These are phyloP conservation scores for Rhinolophus ferrumequinum DNA, from an alignment of 2,113 vertebrate genomes.

Conservation along the genomic window DNA sequence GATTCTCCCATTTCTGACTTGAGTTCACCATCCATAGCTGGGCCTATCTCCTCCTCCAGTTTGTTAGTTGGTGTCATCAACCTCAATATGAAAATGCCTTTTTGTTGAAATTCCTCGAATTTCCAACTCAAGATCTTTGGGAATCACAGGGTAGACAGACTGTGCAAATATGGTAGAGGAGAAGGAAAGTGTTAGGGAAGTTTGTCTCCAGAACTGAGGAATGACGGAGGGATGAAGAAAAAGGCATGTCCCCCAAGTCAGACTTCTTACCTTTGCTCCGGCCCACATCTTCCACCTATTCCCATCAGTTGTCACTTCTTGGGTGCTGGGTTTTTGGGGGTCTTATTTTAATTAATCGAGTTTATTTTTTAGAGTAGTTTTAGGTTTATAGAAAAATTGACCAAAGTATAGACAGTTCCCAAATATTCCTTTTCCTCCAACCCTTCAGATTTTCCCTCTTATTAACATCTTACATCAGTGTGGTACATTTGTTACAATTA, in stretches of 20 bases:
- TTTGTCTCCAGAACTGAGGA: conserved; percentile 65
- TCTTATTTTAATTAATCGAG: not conserved
- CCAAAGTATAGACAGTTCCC: not conserved
- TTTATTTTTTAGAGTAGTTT: not conserved
- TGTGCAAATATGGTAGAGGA: not conserved
- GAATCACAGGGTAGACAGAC: not conserved
- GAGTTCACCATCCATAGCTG: not conserved
- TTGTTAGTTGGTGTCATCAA: conserved; percentile 80
- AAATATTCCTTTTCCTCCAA: not conserved
- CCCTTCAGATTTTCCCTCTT: not conserved
- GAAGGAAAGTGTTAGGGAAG: not conserved
- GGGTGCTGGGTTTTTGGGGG: not conserved
- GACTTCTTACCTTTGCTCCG: not conserved
- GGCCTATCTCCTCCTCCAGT: not conserved
- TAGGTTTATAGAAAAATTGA: not conserved
- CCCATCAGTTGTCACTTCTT: conserved; percentile 87
- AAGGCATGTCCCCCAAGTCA: not conserved
- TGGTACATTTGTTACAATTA: not conserved
- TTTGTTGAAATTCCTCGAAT: conserved; percentile 82
- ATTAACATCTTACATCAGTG: not conserved
- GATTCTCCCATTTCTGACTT: not conserved
- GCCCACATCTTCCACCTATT: conserved; percentile 51
- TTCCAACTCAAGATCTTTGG: conserved; percentile 31
- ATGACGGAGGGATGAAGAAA: not conserved
- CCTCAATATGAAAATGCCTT: conserved; percentile 84